Base-by-base conservation (phyloP, 2,113 vertebrate genomes). In the Balaeniceps rex region DNA sequence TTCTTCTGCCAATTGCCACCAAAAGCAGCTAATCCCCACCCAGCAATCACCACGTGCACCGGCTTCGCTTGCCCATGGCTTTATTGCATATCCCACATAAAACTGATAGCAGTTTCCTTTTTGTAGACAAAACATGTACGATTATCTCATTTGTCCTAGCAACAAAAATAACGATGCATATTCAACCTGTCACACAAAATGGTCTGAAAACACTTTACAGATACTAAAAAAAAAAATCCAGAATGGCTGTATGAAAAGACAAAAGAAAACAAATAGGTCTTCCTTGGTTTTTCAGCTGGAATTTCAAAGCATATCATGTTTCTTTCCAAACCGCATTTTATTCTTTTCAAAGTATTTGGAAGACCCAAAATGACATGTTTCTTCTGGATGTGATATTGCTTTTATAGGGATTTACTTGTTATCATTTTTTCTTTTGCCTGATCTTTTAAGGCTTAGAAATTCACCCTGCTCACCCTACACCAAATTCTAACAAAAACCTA, bases 311-410 rank as follows among this genome's bases (percentile, higher is more conserved):
- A 95, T 79, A 95, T 87, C 52, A 61, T 8, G 24, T 74, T 92
- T 96, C 96, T 94, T 97, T 96, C 95, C 97, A 97, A 97, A 95
- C 89, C 81, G 5, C 74, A 91, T 96, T 95, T 92, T 96, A 96
- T 91, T 97, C 28, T 97, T 97, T 97, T 82, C 77, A 90, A 96
- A 91, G 87, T 88, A 86, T 95, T 90, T 95, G 88, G 91, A 97
- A 86, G 86, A 94, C 63, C 36, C 79, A 87, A 96, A 94, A 94
- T 79, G 57, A 97, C 90, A 96, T 89, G 87, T 96, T 97, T 93
- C 89, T 97, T 96, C 96, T 97, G 92, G 88, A 97, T 79, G 68
- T 71, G 80, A 85, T 94, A 65, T 38, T 96, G 71, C 87, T 97
- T 92, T 98, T 87, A 75, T 83, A 92, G 90, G 42, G 91, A 84